phyloP scores from a whole-genome alignment of 2,888 invertebrate species.

The Eilema depressum region DNA sequence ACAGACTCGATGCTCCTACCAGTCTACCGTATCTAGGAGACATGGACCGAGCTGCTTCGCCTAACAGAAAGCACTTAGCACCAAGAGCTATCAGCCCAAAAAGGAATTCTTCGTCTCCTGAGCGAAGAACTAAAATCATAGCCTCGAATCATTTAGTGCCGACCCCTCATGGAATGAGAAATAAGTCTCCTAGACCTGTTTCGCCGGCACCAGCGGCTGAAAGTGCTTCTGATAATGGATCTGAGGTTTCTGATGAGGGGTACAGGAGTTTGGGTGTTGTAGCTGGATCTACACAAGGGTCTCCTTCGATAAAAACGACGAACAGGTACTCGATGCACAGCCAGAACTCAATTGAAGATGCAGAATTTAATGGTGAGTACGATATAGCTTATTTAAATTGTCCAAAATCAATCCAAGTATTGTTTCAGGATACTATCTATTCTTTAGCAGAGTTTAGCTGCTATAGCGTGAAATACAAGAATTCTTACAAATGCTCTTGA shows the following conservation, averaged over 20 bases:
- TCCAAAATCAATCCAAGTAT: neutral
- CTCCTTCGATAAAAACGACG: constrained; percentile 83
- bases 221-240: constrained; percentile 92
- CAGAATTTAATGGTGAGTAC: constrained; percentile 89
- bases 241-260: constrained; percentile 94
- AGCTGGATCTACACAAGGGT: constrained; percentile 82
- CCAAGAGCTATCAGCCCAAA: constrained; percentile 73
- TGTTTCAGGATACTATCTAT: neutral
- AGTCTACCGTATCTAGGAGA: constrained; percentile 80
- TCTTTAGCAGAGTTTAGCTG: too few relatives aligned
- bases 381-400: neutral
- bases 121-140: constrained; percentile 76
- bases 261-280: constrained; percentile 93
- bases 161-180: constrained; percentile 76
- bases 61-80: constrained; percentile 68
- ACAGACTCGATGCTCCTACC: constrained; percentile 69
- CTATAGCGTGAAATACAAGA: too few relatives aligned
- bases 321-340: constrained; percentile 90
- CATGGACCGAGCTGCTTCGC: constrained; percentile 73
- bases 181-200: constrained; percentile 79
- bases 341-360: constrained; percentile 91
- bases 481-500: too few relatives aligned
- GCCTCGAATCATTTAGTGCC: constrained; percentile 82
- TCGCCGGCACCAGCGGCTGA: constrained; percentile 87
- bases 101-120: constrained; percentile 79